Evolutionary conservation across 2,888 invertebrate genomes (phyloP).

Genomic region (Platypus cylindrus): DNA sequence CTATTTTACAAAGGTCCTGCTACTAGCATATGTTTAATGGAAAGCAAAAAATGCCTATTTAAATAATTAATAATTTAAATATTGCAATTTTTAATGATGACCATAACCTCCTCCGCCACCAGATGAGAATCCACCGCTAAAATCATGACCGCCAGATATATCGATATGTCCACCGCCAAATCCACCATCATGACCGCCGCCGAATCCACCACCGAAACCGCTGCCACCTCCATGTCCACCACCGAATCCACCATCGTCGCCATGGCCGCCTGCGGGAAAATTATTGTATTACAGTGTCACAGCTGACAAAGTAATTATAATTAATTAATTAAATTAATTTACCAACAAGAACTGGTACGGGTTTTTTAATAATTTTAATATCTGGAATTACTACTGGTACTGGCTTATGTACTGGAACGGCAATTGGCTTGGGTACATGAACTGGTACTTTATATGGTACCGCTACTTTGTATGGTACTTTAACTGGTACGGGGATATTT

Average conservation of each 20-base stretch:
- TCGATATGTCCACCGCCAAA: conserved; percentile 14
- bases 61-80: no score
- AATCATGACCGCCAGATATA: conserved; percentile 6
- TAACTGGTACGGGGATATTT: conserved; percentile 24
- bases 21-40: no score
- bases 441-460: conserved; percentile 26
- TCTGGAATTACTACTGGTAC: conserved; percentile 35
- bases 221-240: conserved; percentile 18
- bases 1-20: no score
- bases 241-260: conserved; percentile 12
- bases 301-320: no score
- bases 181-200: conserved; percentile 18
- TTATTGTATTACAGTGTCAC: no score
- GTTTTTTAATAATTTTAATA: conserved; percentile 40
- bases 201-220: conserved; percentile 18
- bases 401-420: conserved; percentile 36
- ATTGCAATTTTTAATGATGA: conserved; percentile 1
- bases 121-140: conserved; percentile 7
- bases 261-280: conserved; percentile 16
- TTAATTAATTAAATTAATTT: conserved; percentile 10
- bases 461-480: conserved; percentile 31
- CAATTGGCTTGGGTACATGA: conserved; percentile 24
- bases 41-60: no score
- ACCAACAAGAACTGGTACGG: conserved; percentile 34
- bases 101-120: conserved; percentile 13